Evolutionary conservation across 2,888 invertebrate genomes (phyloP).

Genomic region (Chalcis sispes): DNA sequence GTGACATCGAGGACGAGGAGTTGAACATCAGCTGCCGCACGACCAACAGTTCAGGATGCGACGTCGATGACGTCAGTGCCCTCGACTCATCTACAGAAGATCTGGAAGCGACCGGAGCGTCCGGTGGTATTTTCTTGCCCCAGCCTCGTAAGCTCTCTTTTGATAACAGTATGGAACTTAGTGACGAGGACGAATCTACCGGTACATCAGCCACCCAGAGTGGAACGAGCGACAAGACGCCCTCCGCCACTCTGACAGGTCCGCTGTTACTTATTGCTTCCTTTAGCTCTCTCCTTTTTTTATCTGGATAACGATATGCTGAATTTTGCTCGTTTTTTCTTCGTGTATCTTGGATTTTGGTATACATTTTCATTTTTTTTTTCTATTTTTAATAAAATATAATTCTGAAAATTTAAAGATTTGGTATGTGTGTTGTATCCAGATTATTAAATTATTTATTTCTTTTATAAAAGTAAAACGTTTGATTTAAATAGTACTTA

Average conservation of each 20-base stretch:
- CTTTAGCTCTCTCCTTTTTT: too few species aligned
- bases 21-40: slow-evolving; percentile 78
- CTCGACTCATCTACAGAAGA: slow-evolving; percentile 81
- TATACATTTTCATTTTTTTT: too few species aligned
- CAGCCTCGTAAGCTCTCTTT: slow-evolving; percentile 81
- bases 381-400: too few species aligned
- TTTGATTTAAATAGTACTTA: too few species aligned
- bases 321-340: neutral
- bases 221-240: slow-evolving; percentile 60
- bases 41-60: slow-evolving; percentile 78
- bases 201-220: neutral
- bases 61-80: slow-evolving; percentile 78
- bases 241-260: slow-evolving; percentile 68
- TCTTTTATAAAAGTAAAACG: too few species aligned
- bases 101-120: slow-evolving; percentile 66
- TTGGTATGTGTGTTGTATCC: too few species aligned
- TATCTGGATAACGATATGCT: too few species aligned
- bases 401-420: too few species aligned
- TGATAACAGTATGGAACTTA: slow-evolving; percentile 75
- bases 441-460: too few species aligned
- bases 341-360: too few species aligned
- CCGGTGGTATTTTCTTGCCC: slow-evolving; percentile 67
- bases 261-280: neutral
- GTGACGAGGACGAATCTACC: slow-evolving; percentile 67
- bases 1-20: slow-evolving; percentile 77